Conservation (phyloP, 2,797 vertebrate species). For the Chaunax sp. region DNA sequence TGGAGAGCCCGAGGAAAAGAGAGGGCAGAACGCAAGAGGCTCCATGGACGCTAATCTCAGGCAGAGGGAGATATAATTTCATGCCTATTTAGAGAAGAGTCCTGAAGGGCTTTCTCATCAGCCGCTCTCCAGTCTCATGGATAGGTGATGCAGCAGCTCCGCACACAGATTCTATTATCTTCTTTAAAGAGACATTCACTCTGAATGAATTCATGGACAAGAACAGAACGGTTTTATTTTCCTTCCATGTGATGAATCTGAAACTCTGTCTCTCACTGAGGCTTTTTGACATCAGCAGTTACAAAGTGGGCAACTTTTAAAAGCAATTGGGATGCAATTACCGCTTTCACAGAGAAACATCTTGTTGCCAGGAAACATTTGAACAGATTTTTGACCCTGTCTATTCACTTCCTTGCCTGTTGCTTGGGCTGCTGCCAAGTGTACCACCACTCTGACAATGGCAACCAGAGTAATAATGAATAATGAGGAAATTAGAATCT, state of each 20-base stretch:
- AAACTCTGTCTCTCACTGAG: constrained; percentile 32
- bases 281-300: constrained; percentile 58
- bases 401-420: constrained; percentile 74
- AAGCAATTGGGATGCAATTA: constrained; percentile 67
- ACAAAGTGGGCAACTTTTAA: constrained; percentile 71
- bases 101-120: constrained; percentile 86
- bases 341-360: constrained; percentile 69
- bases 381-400: constrained; percentile 77
- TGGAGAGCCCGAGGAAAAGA: constrained; percentile 82
- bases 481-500: constrained; percentile 71
- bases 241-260: constrained; percentile 1
- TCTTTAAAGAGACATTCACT: constrained; percentile 79
- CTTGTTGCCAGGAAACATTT: constrained; percentile 82
- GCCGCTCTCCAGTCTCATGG: constrained; percentile 76
- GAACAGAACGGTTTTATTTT: constrained; percentile 9
- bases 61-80: constrained; percentile 88
- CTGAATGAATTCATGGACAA: constrained; percentile 47
- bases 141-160: constrained; percentile 85
- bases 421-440: constrained; percentile 75
- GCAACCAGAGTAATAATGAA: constrained; percentile 67
- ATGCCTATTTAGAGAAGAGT: constrained; percentile 88
- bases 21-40: constrained; percentile 73
- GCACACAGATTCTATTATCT: constrained; percentile 76
- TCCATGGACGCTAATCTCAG: constrained; percentile 84
- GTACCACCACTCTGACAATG: constrained; percentile 69